Evolutionary conservation across 1,140 invertebrate genomes (phyloP).

Genomic region (Hypsibius dujardini): DNA sequence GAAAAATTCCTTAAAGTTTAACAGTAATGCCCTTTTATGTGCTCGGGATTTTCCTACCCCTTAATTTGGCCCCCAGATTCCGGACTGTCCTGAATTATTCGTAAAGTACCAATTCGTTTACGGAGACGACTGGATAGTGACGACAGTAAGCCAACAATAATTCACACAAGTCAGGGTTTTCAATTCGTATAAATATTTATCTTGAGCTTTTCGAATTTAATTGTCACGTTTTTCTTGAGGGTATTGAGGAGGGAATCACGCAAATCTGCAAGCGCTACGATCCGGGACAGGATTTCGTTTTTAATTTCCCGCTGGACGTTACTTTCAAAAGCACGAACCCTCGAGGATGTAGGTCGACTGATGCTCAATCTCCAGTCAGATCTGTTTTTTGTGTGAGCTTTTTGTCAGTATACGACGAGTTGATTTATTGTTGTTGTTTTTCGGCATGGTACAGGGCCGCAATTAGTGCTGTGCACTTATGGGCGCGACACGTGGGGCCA

Average conservation of each 20-base stretch:
- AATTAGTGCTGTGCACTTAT: constrained; percentile 53
- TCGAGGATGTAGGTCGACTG: constrained; percentile 46
- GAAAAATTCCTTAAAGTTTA: background rate
- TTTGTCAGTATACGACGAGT: background rate
- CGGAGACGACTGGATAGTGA: constrained; percentile 52
- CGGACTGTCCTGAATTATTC: constrained; percentile 49
- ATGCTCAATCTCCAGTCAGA: constrained; percentile 5
- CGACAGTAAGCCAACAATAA: constrained; percentile 38
- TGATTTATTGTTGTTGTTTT: constrained; percentile 13
- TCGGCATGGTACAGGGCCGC: constrained; percentile 46
- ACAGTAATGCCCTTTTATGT: background rate
- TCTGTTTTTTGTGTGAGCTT: background rate
- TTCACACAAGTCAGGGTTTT: background rate
- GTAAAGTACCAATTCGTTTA: constrained; percentile 51
- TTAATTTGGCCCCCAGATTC: constrained; percentile 37
- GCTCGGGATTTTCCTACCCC: background rate
- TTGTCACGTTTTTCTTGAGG: constrained; percentile 35
- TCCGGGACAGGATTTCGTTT: constrained; percentile 43
- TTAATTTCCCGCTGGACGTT: constrained; percentile 58
- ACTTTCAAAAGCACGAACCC: constrained; percentile 59
- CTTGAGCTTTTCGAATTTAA: background rate
- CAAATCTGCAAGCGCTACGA: constrained; percentile 48
- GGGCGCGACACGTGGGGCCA: constrained; percentile 54
- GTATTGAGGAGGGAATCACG: constrained; percentile 54
- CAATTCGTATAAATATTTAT: background rate